These are phyloP conservation scores for Leucosticte australis DNA, from an alignment of 2,113 vertebrate species.

Conservation along the genomic window DNA sequence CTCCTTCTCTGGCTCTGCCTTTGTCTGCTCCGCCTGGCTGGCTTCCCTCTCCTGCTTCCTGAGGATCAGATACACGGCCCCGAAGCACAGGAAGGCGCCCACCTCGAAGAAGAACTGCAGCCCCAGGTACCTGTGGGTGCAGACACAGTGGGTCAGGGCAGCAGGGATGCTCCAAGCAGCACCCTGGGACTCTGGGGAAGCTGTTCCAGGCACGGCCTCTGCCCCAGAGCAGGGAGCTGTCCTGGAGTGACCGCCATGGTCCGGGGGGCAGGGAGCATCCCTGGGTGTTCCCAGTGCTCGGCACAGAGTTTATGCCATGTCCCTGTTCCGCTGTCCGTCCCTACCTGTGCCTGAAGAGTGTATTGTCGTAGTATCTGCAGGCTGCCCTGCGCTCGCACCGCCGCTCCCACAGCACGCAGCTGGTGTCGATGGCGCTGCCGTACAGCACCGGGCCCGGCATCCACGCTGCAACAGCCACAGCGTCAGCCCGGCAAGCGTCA, in stretches of 20 bases:
- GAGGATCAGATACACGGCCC: conserved; percentile 67
- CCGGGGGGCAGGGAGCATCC: rapidly evolving
- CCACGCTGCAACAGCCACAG: conserved; percentile 79
- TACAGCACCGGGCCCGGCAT: conserved; percentile 90
- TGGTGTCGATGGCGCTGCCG: conserved; percentile 86
- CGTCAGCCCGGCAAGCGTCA: neutral
- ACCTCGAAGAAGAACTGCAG: conserved; percentile 80
- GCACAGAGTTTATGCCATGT: rapidly evolving
- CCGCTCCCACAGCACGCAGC: conserved; percentile 85
- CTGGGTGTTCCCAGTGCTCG: rapidly evolving
- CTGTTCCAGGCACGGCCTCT: neutral
- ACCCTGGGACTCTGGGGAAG: neutral
- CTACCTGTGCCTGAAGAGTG: conserved; percentile 84
- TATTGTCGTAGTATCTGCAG: conserved; percentile 88
- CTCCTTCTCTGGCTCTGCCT: conserved; percentile 5
- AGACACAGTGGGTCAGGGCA: neutral
- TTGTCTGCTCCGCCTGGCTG: neutral
- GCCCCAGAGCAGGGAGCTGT: neutral
- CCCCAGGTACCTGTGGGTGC: conserved; percentile 77
- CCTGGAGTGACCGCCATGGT: neutral
- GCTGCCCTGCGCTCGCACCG: conserved; percentile 78
- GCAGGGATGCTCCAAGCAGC: rapidly evolving
- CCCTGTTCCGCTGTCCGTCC: neutral
- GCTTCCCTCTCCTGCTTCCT: conserved; percentile 50
- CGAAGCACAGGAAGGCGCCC: conserved; percentile 72